phyloP scores from a whole-genome alignment of 2,113 vertebrate genomes.

The Colistium nudipinnis region DNA sequence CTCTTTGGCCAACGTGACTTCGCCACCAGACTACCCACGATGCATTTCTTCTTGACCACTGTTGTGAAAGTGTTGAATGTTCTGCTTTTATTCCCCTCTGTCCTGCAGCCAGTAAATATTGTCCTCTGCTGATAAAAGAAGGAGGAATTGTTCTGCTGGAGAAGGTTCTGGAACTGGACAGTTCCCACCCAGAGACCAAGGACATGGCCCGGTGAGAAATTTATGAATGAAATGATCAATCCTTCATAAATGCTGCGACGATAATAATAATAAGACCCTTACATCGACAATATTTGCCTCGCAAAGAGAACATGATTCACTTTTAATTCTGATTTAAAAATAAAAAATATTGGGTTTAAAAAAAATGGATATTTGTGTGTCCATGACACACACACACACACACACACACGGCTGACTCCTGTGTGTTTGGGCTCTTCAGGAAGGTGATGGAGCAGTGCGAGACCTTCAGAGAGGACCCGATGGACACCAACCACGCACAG shows the following conservation, averaged over 20 bases:
- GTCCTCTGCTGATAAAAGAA: conserved; percentile 95
- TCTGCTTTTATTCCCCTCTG: background rate
- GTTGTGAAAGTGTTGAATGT: background rate
- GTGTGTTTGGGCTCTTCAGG: conserved; percentile 73
- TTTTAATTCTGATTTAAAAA: no score
- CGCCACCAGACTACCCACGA: no score
- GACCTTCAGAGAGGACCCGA: conserved; percentile 95
- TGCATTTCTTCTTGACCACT: background rate
- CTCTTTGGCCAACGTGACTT: no score
- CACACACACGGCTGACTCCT: no score
- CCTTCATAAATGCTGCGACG: no score
- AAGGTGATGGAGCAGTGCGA: conserved; percentile 96
- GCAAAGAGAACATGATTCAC: no score
- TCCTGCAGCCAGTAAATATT: conserved; percentile 92
- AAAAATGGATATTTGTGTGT: no score
- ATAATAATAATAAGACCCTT: no score
- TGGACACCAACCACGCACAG: conserved; percentile 88
- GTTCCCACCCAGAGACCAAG: conserved; percentile 92
- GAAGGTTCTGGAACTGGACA: conserved; percentile 88
- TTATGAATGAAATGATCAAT: no score
- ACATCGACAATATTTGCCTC: no score
- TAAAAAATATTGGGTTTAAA: no score
- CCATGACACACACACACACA: no score
- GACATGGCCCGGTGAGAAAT: conserved; percentile 94
- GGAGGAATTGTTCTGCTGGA: conserved; percentile 90